phyloP scores from a whole-genome alignment of 1,140 invertebrate genomes.

The Chlorops oryzae region DNA sequence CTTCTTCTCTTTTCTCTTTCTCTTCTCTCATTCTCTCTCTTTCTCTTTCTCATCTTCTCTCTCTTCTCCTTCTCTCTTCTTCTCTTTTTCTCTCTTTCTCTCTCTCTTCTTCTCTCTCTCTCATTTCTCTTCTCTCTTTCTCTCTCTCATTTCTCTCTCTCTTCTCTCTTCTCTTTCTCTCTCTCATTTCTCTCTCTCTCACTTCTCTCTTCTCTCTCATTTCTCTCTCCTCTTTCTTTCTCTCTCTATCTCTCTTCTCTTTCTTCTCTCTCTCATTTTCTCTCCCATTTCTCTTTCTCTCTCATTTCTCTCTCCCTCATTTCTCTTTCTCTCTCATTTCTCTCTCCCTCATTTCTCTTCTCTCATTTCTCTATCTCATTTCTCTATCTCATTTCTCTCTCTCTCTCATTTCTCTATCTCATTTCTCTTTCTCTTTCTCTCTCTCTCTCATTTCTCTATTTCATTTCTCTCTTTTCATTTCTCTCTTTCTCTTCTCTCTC shows the following conservation, averaged over 20 bases:
- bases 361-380: background rate
- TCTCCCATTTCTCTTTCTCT: background rate
- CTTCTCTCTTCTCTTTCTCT: background rate
- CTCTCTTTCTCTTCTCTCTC: background rate
- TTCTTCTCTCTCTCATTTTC: background rate
- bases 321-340: background rate
- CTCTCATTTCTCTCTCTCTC: background rate
- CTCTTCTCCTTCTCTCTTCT: background rate
- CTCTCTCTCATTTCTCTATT: background rate
- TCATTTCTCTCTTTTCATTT: background rate
- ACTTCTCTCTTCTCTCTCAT: background rate
- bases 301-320: background rate
- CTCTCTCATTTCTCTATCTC: background rate
- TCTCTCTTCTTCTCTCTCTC: background rate
- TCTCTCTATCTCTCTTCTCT: background rate
- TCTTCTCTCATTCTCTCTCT: background rate
- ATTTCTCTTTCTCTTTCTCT: background rate
- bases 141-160: background rate
- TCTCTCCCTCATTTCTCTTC: background rate
- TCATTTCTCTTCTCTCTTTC: background rate
- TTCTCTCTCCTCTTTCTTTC: background rate
- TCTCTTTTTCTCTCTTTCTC: background rate
- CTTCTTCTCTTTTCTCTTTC: background rate
- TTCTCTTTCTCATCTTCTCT: background rate
- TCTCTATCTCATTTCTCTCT: background rate